Evolutionary conservation across 2,888 invertebrate genomes (phyloP), one percentile per base, ranked within the genome.

Genomic region (Phyllotreta cruciferae): DNA sequence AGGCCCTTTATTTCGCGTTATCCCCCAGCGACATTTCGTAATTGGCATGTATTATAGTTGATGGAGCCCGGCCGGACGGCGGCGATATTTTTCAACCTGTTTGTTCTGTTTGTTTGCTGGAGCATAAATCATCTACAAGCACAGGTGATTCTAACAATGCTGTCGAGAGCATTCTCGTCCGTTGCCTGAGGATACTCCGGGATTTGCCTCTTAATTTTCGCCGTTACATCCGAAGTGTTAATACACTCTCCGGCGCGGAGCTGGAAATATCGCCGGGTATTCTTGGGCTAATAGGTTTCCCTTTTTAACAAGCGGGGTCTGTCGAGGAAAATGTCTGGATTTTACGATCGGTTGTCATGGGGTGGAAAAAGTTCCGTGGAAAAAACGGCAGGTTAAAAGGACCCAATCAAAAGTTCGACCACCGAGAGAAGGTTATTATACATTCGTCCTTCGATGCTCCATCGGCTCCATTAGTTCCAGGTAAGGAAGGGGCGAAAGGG

Each of bases 381-480:
- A 50, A 57, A 58, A 42, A 13, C 36, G 7, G 41, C 11, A 49
- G 34, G 50, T 24, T 34, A n/a, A 52, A 52, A 60, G 44, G 52
- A 42, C 44, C 44, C 60, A 60, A 60, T 60, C 60, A 53, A 60
- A 60, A 60, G 44, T 60, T 60, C 35, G 60, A 60, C 60, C 44
- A 52, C 52, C 38, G 42, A 60, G 53, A 60, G 60, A 24, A 24
- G 60, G 52, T 8, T 60, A 60, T 60, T 60, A 60, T 60, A 52
- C 24, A 60, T 60, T 52, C 60, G 39, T 38, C 52, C 53, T 52
- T 42, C 42, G 11, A 41, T 41, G 36, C 42, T 52, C 52, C 42
- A 60, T 52, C 35, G 42, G 42, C 42, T 60, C 60, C 60, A 60
- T 60, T 60, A 53, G 60, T 52, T 52, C 24, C 24, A 24, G 24